Evolutionary conservation across 2,888 invertebrate species (phyloP), one percentile per base, ranked within the genome.

Genomic region (Adelognathus sp.): DNA sequence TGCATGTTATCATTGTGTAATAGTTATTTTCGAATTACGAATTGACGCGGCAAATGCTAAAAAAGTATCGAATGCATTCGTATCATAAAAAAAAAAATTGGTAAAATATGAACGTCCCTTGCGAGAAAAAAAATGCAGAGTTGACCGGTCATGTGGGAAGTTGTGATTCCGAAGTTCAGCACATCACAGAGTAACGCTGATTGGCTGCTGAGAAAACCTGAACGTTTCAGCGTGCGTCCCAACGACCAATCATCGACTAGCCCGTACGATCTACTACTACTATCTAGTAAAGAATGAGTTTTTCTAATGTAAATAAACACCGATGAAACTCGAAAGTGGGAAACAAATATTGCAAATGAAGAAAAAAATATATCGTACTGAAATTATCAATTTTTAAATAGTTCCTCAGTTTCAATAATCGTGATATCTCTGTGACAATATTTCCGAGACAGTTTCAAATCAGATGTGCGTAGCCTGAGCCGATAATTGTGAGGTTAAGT

Each of bases 401-500:
- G 14, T 41, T 3, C 4, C 6, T 16, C 5, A 5, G 1, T 5
- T 14, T 41, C 5, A n/a, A 14, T 16, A 41, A 41, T 41, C 39
- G 39, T 5, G 5, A 14, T 41, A 14, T 14, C 39, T 1, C 39
- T 14, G 14, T 3, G 14, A n/a, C 39, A 1, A 1, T 41, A 6
- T 41, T 14, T 41, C 14, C 14, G 16, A n/a, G 11, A n/a, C 5
- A 39, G 3, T 14, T 41, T 14, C 16, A 14, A 41, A 41, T 14
- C 5, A 41, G 14, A 41, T 41, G n/a, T n/a, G n/a, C n/a, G n/a
- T 54, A 52, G 9, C 29, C 18, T 11, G 11, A 52, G 27, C 29
- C 5, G 11, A n/a, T 46, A 21, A 11, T 31, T 58, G 46, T 36
- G 27, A 60, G 70, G 70, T 70, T 60, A 60, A 58, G 14, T 58